These are phyloP conservation scores for Arvicanthis niloticus DNA, from an alignment of 2,113 vertebrate species.

Conservation along the genomic window DNA sequence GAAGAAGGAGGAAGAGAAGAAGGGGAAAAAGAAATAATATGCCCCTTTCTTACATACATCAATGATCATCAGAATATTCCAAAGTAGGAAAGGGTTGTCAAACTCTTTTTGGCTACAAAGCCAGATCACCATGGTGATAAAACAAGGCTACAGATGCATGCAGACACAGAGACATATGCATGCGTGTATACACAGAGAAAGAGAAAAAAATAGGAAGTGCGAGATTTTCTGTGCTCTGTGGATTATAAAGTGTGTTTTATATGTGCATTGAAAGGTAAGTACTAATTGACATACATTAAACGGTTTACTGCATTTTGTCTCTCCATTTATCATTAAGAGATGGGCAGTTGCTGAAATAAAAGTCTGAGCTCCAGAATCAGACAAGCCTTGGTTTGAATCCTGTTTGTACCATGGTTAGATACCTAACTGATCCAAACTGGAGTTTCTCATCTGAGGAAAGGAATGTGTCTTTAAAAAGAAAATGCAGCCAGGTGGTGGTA, in stretches of 20 bases:
- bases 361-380: conserved; percentile 1
- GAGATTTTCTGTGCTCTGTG: not conserved
- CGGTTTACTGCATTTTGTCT: not conserved
- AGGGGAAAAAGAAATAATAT: not conserved
- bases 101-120: not conserved
- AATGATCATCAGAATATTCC: not conserved
- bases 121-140: not conserved
- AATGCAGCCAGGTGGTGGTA: not conserved
- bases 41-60: not conserved
- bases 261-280: not conserved
- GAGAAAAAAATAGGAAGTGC: not conserved
- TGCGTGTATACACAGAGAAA: not conserved
- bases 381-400: not conserved
- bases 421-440: not conserved
- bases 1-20: not conserved
- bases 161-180: not conserved
- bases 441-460: not conserved
- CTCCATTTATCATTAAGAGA: not conserved
- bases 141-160: not conserved
- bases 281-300: not conserved
- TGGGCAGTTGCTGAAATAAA: not conserved
- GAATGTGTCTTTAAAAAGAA: not conserved
- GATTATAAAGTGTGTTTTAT: not conserved
- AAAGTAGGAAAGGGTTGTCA: not conserved
- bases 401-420: not conserved